A percentile compares a stretch with the other conserved stretches of the same genome.
phyloP scores from a whole-genome alignment of 2,797 vertebrate genomes.

The Typhlichthys subterraneus region DNA sequence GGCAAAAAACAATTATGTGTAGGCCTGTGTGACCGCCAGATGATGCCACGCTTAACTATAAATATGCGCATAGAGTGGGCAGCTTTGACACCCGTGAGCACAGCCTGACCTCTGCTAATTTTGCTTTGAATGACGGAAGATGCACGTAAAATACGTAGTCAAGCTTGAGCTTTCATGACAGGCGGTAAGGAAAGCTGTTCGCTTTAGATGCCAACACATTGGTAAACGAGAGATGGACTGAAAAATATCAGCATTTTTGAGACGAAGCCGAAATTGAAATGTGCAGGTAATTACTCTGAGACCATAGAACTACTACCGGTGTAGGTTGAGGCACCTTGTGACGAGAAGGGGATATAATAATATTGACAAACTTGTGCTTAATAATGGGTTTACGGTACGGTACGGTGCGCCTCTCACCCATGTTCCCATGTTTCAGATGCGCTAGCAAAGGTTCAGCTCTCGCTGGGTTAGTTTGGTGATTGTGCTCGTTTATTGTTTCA shows the following conservation, averaged over 20 bases:
- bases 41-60: conserved; percentile 8
- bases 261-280: conserved; percentile 21
- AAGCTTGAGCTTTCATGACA: not conserved
- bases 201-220: not conserved
- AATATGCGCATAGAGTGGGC: conserved; percentile 21
- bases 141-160: too few species aligned
- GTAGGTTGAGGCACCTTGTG: too few species aligned
- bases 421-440: conserved; percentile 55
- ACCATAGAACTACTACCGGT: too few species aligned
- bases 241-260: conserved; percentile 27
- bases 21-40: too few species aligned
- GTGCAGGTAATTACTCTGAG: conserved; percentile 53
- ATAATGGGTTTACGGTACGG: not conserved
- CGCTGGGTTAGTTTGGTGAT: not conserved
- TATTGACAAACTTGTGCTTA: not conserved
- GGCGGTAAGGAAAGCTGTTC: conserved; percentile 12
- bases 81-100: conserved; percentile 13
- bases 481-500: not conserved
- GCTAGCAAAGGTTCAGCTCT: conserved; percentile 29
- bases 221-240: conserved; percentile 34
- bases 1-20: too few species aligned
- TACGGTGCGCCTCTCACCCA: conserved; percentile 31
- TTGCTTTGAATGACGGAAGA: not conserved
- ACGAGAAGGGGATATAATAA: too few species aligned
- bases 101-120: conserved; percentile 7